These are phyloP conservation scores for Eupithecia dodoneata DNA, from an alignment of 2,888 invertebrate genomes.

Conservation along the genomic window DNA sequence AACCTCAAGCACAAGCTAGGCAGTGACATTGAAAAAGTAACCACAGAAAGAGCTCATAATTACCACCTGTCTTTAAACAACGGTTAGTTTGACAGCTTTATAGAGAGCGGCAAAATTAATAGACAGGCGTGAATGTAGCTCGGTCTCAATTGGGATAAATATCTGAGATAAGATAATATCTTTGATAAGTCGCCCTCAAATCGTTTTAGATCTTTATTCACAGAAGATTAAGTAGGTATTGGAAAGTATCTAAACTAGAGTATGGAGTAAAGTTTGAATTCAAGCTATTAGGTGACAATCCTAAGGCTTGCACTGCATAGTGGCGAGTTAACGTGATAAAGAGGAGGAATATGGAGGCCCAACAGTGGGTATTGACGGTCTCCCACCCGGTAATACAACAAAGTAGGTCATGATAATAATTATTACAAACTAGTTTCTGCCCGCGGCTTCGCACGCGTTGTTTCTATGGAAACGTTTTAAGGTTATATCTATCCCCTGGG, in stretches of 20 bases:
- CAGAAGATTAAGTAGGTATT: not conserved
- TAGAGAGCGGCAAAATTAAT: slow-evolving; percentile 52
- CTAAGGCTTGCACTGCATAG: not conserved
- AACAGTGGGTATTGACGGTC: not conserved
- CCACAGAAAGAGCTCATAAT: slow-evolving; percentile 64
- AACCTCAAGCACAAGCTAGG: slow-evolving; percentile 16
- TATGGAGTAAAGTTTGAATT: not conserved
- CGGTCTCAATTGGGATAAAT: slow-evolving; percentile 36
- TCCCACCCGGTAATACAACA: not conserved
- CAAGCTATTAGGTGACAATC: not conserved
- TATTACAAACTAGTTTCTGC: too few species aligned
- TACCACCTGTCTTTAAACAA: slow-evolving; percentile 62
- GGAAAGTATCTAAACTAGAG: not conserved
- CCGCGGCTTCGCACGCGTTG: too few species aligned
- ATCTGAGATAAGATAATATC: slow-evolving; percentile 28
- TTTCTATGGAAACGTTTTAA: too few species aligned
- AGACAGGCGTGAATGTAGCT: slow-evolving; percentile 40
- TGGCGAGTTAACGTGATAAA: not conserved
- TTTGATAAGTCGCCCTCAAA: slow-evolving; percentile 19
- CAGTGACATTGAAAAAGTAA: slow-evolving; percentile 66
- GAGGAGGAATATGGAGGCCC: too few species aligned
- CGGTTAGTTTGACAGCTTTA: slow-evolving; percentile 60
- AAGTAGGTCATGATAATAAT: too few species aligned
- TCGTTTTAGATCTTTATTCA: not conserved
- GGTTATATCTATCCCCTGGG: too few species aligned